Conservation (phyloP, 2,113 vertebrate genomes). For the Lycocorax pyrrhopterus region DNA sequence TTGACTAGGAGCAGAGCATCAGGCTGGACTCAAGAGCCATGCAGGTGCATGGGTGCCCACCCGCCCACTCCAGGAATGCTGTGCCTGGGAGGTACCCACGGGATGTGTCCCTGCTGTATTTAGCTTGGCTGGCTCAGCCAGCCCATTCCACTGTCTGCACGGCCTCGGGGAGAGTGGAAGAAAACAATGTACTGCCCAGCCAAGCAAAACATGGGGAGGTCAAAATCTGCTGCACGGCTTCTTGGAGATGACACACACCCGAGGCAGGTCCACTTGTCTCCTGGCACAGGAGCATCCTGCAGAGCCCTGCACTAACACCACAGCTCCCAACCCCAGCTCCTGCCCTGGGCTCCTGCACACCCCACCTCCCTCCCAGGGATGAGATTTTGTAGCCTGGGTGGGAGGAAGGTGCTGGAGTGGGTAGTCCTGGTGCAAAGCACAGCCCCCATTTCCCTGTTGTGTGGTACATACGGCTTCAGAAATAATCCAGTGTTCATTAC, state of each 20-base stretch:
- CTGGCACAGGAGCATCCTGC: not conserved
- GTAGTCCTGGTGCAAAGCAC: fast-evolving
- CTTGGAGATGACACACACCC: not conserved
- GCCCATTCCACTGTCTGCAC: not conserved
- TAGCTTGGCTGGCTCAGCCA: not conserved
- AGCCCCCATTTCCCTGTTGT: not conserved
- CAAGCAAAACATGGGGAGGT: not conserved
- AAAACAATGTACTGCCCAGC: not conserved
- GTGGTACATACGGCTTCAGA: fast-evolving
- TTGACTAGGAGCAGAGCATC: not conserved
- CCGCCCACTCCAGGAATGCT: fast-evolving
- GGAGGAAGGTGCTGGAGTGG: not conserved
- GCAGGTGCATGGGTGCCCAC: not conserved
- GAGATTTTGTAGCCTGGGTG: not conserved
- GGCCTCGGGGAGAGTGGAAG: not conserved
- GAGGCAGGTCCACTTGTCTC: not conserved
- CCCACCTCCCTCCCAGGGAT: not conserved
- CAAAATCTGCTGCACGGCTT: not conserved
- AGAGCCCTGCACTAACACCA: not conserved
- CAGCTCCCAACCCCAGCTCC: not conserved
- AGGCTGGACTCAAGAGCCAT: not conserved
- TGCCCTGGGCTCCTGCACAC: not conserved
- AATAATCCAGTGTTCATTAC: constrained; percentile 1
- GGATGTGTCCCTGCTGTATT: not conserved
- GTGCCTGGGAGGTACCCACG: not conserved